phyloP scores from a whole-genome alignment of 2,113 vertebrate species.

The Pterocles burchelli region DNA sequence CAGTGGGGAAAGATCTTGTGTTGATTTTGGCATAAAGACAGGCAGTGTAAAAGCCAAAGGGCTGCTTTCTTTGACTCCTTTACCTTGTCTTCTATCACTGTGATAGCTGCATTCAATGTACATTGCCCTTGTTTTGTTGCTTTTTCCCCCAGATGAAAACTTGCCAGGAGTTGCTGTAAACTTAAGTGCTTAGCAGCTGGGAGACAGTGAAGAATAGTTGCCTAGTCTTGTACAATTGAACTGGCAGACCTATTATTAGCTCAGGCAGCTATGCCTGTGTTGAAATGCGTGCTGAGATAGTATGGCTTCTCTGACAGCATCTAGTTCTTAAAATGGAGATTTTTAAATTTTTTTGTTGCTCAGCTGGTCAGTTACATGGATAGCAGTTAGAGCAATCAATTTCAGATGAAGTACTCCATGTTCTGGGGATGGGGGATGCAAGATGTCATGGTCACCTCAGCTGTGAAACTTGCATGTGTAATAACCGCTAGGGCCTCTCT shows the following conservation, averaged over 20 bases:
- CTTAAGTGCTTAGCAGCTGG: not conserved
- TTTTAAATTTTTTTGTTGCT: not conserved
- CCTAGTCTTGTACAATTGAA: not conserved
- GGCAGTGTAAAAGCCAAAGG: not conserved
- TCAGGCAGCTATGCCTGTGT: not conserved
- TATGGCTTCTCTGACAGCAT: not conserved
- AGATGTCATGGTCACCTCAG: not conserved
- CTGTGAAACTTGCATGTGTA: not conserved
- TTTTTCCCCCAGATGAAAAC: not conserved
- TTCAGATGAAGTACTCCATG: not conserved
- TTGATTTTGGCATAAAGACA: not conserved
- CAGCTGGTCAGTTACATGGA: not conserved
- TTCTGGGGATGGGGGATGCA: not conserved
- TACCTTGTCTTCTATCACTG: not conserved
- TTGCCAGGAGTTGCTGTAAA: not conserved
- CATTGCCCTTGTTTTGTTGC: not conserved
- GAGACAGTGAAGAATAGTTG: not conserved
- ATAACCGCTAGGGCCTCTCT: not conserved
- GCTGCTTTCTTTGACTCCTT: not conserved
- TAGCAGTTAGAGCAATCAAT: not conserved
- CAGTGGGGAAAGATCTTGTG: not conserved
- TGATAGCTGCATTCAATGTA: not conserved
- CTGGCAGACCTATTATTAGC: not conserved
- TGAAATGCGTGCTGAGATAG: not conserved
- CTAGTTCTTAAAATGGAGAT: not conserved